Evolutionary conservation across 2,797 vertebrate species (phyloP), one percentile per base, ranked within the genome.

Genomic region (Tenualosa thibaudeaui): DNA sequence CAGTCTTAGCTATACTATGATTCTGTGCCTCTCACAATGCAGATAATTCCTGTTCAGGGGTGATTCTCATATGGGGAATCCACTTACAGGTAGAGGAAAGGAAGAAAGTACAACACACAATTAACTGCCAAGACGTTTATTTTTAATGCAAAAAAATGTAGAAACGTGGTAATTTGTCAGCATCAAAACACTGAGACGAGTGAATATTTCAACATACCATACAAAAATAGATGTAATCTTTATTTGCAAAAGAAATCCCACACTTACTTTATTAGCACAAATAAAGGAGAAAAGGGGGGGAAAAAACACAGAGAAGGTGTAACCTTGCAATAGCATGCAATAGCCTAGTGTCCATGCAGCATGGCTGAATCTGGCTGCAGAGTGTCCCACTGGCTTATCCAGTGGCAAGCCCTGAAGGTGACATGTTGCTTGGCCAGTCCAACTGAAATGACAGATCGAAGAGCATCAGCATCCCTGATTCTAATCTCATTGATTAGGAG

Each of bases 181-280:
- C 17, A 12, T 71, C 13, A 68, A 68, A 68, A 68, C 31, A 85
- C 84, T 90, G 86, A 88, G 65, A 86, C 84, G 85, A 89, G 87
- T 84, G 40, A 78, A 46, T 78, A 46, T 43, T 78, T 91, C 90
- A 88, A 54, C 37, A 86, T 90, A 85, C 87, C 62, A 85, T 86
- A 87, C 40, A 86, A 88, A 89, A 87, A 92, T 88, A 88, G 85
- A 84, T 89, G 82, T 19, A 81, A 81, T 89, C 10, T 89, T 85
- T 83, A 84, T 90, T 82, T 81, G 85, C 31, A 87, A 90, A 51
- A 71, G 40, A 78, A 78, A 22, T 7, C 68, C 37, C 71, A 43
- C 19, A 78, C 22, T 46, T 78, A 22, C 71, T 22, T 51, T 2
- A 51, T 51, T 51, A 51, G 17, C 71, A 78, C 17, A 78, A 78